Conservation (phyloP, 2,113 vertebrate genomes). For the Mustela lutreola region DNA sequence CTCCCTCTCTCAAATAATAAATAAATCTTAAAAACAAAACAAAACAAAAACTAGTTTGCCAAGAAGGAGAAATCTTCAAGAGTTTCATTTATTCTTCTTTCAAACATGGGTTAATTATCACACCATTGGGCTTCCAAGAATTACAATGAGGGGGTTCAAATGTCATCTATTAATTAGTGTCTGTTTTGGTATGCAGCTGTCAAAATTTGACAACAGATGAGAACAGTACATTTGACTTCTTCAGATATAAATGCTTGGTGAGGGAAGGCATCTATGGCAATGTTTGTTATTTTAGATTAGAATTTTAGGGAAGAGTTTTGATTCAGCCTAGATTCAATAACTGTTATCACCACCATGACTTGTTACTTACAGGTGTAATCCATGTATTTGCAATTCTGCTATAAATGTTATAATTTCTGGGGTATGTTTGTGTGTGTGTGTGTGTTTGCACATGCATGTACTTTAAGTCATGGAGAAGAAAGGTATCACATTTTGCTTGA, state of each 20-base stretch:
- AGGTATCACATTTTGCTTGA: not conserved
- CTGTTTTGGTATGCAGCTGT: not conserved
- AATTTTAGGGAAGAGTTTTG: not conserved
- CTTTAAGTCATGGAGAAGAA: not conserved
- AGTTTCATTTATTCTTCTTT: not conserved
- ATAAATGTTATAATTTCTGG: not conserved
- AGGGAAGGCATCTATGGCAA: not conserved
- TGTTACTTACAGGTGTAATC: not conserved
- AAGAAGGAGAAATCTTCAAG: conserved; percentile 13
- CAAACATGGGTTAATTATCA: conserved; percentile 7
- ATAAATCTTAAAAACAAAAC: not conserved
- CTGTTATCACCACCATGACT: not conserved
- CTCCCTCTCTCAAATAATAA: not conserved
- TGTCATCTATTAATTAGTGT: conserved; percentile 35
- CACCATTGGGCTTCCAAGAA: not conserved
- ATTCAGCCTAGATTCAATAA: not conserved
- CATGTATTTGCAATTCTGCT: not conserved
- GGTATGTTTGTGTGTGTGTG: too few species aligned
- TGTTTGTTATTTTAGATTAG: not conserved
- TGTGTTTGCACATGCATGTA: not conserved
- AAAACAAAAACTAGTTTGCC: not conserved
- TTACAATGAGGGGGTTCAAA: not conserved
- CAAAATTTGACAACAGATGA: conserved; percentile 37
- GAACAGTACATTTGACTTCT: not conserved
- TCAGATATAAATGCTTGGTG: not conserved